These are phyloP conservation scores for Drosophila falleni DNA, from an alignment of 2,888 invertebrate species.

Conservation along the genomic window DNA sequence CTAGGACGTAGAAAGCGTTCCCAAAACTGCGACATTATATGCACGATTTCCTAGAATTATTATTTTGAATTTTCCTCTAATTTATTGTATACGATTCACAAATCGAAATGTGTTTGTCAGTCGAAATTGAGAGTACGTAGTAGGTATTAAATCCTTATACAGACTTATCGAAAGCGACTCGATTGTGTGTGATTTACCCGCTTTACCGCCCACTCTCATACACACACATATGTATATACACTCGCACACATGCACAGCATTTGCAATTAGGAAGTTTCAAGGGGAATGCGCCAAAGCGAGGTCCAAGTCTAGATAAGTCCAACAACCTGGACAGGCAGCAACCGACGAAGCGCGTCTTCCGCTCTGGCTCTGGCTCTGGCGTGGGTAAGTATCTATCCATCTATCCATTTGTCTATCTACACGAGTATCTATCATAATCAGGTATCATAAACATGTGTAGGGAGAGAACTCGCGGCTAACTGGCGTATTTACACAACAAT, in stretches of 20 bases:
- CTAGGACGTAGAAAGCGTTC: constrained; percentile 35
- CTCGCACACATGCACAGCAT: not conserved
- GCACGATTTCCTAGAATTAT: constrained; percentile 7
- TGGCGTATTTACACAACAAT: constrained; percentile 62
- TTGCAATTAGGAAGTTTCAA: constrained; percentile 72
- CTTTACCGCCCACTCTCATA: not conserved
- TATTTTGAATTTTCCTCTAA: constrained; percentile 30
- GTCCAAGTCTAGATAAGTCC: constrained; percentile 24
- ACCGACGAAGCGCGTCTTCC: constrained; percentile 40
- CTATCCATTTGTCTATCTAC: constrained; percentile 21
- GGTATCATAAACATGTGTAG: constrained; percentile 25
- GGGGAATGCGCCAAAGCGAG: constrained; percentile 49
- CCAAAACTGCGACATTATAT: constrained; percentile 52
- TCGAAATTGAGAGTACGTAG: not conserved
- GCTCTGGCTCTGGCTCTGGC: constrained; percentile 4
- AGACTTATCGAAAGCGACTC: constrained; percentile 29
- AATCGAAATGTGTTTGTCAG: constrained; percentile 23
- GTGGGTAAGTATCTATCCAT: constrained; percentile 3
- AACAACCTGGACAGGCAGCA: constrained; percentile 38
- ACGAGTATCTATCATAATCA: constrained; percentile 30
- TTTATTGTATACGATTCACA: constrained; percentile 14
- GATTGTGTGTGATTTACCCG: constrained; percentile 25
- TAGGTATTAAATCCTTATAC: not conserved
- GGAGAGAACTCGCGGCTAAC: constrained; percentile 62
- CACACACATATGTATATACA: not conserved